A percentile compares a stretch with the other conserved stretches of the same genome.
Conservation (phyloP, 2,113 vertebrate species). For the Cebus imitator region DNA sequence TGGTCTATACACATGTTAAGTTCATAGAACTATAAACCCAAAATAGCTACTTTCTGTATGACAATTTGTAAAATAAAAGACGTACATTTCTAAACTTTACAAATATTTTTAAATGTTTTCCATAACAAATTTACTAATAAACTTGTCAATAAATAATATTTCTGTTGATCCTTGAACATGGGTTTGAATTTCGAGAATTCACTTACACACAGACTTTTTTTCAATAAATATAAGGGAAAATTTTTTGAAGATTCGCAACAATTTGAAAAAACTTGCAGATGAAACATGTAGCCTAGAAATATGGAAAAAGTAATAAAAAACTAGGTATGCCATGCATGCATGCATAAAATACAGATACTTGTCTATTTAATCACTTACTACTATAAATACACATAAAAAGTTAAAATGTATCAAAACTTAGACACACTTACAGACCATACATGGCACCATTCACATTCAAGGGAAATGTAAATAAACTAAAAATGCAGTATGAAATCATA, state of each 20-base stretch:
- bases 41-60: neutral
- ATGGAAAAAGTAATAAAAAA: neutral
- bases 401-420: neutral
- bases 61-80: neutral
- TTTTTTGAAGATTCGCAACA: neutral
- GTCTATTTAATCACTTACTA: neutral
- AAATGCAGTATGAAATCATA: neutral
- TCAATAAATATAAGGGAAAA: neutral
- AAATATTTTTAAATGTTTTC: neutral
- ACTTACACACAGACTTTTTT: neutral
- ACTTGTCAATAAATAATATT: neutral
- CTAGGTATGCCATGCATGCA: neutral
- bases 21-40: neutral
- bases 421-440: neutral
- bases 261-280: neutral
- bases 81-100: neutral
- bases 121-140: neutral
- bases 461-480: neutral
- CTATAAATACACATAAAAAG: neutral
- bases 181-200: neutral
- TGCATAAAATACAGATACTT: neutral
- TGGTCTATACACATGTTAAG: neutral
- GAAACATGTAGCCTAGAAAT: neutral
- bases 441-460: neutral
- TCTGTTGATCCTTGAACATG: neutral